phyloP scores from a whole-genome alignment of 2,888 invertebrate species.

The Polia nebulosa region DNA sequence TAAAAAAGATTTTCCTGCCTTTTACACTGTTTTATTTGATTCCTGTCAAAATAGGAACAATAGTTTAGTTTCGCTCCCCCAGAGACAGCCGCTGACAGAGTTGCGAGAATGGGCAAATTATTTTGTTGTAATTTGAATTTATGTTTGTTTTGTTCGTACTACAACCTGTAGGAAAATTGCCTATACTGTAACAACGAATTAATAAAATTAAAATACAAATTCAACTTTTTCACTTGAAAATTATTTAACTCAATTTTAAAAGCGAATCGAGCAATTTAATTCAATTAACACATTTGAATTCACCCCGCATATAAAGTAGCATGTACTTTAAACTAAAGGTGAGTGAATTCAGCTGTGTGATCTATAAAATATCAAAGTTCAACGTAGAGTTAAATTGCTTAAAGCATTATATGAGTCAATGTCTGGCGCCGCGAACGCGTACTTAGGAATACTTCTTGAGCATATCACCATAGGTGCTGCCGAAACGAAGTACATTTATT shows the following conservation, averaged over 20 bases:
- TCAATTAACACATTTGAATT: slow-evolving; percentile 28
- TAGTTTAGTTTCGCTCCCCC: slow-evolving; percentile 45
- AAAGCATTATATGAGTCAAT: slow-evolving; percentile 79
- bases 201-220: neutral
- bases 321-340: slow-evolving; percentile 38
- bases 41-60: slow-evolving; percentile 67
- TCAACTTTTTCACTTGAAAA: neutral
- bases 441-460: slow-evolving; percentile 8
- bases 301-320: slow-evolving; percentile 15
- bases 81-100: slow-evolving; percentile 37
- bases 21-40: slow-evolving; percentile 74
- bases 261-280: slow-evolving; percentile 8
- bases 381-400: slow-evolving; percentile 70
- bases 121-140: slow-evolving; percentile 49
- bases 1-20: slow-evolving; percentile 81
- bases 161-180: neutral
- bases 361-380: slow-evolving; percentile 63
- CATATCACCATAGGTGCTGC: too few relatives aligned
- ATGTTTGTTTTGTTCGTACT: slow-evolving; percentile 24
- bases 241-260: neutral
- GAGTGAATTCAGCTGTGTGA: slow-evolving; percentile 58
- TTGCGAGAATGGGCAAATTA: slow-evolving; percentile 39
- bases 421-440: slow-evolving; percentile 77
- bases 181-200: neutral
- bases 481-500: neutral